These are phyloP conservation scores for Drosophila aff. DNA, from an alignment of 1,140 invertebrate species.

Conservation along the genomic window DNA sequence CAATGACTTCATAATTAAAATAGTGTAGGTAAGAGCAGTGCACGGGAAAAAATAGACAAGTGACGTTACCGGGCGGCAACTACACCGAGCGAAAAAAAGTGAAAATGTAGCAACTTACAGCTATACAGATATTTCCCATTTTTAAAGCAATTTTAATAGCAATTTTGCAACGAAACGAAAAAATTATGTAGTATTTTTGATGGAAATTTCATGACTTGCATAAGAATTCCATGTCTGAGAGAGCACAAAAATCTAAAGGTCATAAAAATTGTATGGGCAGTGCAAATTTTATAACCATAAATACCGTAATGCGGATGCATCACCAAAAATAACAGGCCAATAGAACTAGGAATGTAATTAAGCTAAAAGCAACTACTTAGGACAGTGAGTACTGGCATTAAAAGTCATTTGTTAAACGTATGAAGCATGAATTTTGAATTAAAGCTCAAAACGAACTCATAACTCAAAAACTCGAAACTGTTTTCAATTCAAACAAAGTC, in stretches of 20 bases:
- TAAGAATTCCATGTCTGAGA: background rate
- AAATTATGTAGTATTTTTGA: conserved; percentile 5
- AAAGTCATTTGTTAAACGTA: background rate
- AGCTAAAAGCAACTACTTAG: background rate
- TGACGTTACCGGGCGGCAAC: conserved; percentile 53
- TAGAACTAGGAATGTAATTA: background rate
- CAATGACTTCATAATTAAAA: conserved; percentile 57
- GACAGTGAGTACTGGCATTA: background rate
- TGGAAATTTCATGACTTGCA: conserved; percentile 13
- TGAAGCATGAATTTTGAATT: background rate
- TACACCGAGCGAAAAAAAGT: conserved; percentile 38
- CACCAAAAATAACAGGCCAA: background rate
- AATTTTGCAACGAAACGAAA: background rate
- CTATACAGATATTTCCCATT: background rate
- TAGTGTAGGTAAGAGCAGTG: conserved; percentile 38
- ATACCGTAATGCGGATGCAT: conserved; percentile 47
- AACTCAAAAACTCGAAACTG: background rate
- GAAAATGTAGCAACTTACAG: conserved; percentile 27
- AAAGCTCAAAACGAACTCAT: background rate
- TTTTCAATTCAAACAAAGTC: background rate
- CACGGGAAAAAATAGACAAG: conserved; percentile 65
- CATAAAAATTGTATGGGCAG: conserved; percentile 6
- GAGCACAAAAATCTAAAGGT: background rate
- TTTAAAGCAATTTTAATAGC: background rate
- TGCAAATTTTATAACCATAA: conserved; percentile 3